Evolutionary conservation across 1,140 invertebrate genomes (phyloP), one percentile per base, ranked within the genome.

Genomic region (Cherax destructor): DNA sequence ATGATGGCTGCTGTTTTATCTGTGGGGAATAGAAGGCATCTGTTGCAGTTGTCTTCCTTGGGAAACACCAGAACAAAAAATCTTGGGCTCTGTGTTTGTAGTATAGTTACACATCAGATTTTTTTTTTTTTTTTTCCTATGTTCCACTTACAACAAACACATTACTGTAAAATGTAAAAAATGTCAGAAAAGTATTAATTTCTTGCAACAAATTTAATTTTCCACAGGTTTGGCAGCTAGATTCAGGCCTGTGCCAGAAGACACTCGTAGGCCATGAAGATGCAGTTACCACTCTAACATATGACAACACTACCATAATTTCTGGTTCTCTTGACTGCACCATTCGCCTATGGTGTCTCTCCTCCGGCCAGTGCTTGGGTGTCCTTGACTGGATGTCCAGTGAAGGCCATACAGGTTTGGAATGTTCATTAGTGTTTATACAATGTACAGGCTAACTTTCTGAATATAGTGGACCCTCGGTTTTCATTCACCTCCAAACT

Each of bases 311-410:
- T 16, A 93, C 95, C 49, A 95, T 95, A 41, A 94, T 95, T 49
- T 93, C 91, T 94, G 95, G 95, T 10, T 95, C 95, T 24, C 93
- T 95, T 21, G 95, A 95, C 93, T 94, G 95, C 88, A 95, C 95
- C 80, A 94, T 95, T 41, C 95, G 95, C 89, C 94, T 95, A 79
- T 96, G 95, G 95, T 94, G 95, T 84, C 93, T 95, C 11, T 93
- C 94, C 65, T 94, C 94, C 7, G 95, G 95, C 9, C 92, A 94
- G 65, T 95, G 95, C 93, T 92, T 95, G n/a, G 95, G 95, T 59
- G 95, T 95, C 21, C 95, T 96, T 47, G 95, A 96, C 93, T 96
- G 95, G 95, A 95, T 95, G 94, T 94, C 94, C 83, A 95, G 95
- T 41, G 95, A 96, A 94, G 95, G 95, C 9, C 95, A 96, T 93